Evolutionary conservation across 2,888 invertebrate species (phyloP), one percentile per base, ranked within the genome.

Genomic region (Rhodophaea formosa): DNA sequence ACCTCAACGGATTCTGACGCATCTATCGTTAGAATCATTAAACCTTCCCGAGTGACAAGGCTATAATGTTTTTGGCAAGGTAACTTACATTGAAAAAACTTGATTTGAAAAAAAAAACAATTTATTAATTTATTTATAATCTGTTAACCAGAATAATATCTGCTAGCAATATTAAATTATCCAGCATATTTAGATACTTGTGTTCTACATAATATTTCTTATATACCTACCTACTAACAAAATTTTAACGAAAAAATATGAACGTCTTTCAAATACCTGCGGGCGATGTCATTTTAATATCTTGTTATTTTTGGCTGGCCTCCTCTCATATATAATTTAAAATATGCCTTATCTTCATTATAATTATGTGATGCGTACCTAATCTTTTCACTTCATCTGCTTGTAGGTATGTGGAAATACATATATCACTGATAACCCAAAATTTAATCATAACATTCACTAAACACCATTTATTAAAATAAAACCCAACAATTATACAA

Each of bases 301-400:
- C 56, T 62, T 64, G 71, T 71, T 85, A 86, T 82, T 85, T 81
- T 74, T 68, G 77, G 71, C 68, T 68, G 60, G 71, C 74, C 71
- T 74, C 77, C 76, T 80, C 75, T 79, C 75, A 68, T 75, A 39
- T 82, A 80, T 81, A 79, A 80, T 80, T 75, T 7, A 78, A 80
- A 83, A 75, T 80, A 80, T 67, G 63, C 75, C 80, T 86, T 88
- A 88, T 89, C 85, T 82, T 73, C 78, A 79, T 75, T 6, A 12
- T 51, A 30, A 30, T 6, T 30, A 7, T 14, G 6, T 15, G 1
- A 12, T 77, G 66, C 43, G 60, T 65, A 65, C 61, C 62, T 69
- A 66, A 68, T 68, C 59, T 63, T 67, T 63, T 62, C 64, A 65
- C 59, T 67, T 62, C 63, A 58, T 53, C 44, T 47, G n/a, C 10